Evolutionary conservation across 2,888 invertebrate species (phyloP).

Genomic region (Kuschelorhynchus macadamiae): DNA sequence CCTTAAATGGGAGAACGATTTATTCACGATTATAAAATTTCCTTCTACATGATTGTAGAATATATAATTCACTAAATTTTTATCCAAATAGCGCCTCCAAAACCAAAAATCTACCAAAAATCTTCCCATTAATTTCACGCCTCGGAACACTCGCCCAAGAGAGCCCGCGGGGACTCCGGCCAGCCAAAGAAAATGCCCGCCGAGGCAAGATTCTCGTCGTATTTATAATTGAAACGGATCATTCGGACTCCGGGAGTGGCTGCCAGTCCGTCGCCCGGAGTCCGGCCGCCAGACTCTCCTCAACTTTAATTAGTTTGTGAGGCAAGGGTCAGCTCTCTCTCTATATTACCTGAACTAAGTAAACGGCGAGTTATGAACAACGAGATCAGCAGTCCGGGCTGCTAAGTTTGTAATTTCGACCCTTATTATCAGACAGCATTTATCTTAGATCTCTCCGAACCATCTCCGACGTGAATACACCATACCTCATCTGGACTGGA

Average conservation of each 20-base stretch:
- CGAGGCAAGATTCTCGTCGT: slow-evolving; percentile 3
- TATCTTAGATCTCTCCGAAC: slow-evolving; percentile 21
- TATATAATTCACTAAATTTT: no score
- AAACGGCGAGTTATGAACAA: slow-evolving; percentile 43
- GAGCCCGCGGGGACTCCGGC: slow-evolving; percentile 16
- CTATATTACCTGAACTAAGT: slow-evolving; percentile 41
- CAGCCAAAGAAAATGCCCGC: slow-evolving; percentile 23
- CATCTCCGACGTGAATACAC: slow-evolving; percentile 3
- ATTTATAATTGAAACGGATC: slow-evolving; percentile 44
- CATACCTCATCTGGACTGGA: slow-evolving; percentile 17
- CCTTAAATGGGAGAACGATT: no score
- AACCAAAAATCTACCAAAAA: no score
- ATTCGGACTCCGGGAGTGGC: slow-evolving; percentile 30
- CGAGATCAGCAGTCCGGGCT: slow-evolving; percentile 33
- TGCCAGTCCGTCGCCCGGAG: slow-evolving; percentile 24
- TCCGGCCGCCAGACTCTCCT: slow-evolving; percentile 34
- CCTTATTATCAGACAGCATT: slow-evolving; percentile 33
- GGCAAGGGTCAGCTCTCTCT: slow-evolving; percentile 44
- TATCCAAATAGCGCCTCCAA: no score
- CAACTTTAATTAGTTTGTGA: slow-evolving; percentile 49
- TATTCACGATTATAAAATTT: no score
- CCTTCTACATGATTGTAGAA: no score
- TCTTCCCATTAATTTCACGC: slow-evolving; percentile 22
- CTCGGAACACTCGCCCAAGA: slow-evolving; percentile 19
- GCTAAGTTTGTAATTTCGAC: slow-evolving; percentile 33